Percentiles rank a stretch among this genome's conserved stretches.
phyloP scores from a whole-genome alignment of 2,888 invertebrate genomes.

The Galerucella calmariensis region DNA sequence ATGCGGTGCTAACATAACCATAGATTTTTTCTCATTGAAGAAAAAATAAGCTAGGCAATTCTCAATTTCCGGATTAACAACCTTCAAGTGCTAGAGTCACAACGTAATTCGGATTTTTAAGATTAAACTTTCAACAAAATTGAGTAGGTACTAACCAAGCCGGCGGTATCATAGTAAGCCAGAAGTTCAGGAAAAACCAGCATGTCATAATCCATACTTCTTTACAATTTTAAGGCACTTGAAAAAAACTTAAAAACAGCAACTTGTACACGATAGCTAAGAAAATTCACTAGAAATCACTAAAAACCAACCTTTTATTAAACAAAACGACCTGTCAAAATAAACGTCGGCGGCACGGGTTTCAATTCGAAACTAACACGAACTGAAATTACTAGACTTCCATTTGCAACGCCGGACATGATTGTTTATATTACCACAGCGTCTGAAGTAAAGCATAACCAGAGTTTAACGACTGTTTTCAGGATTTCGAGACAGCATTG shows the following conservation, averaged over 20 bases:
- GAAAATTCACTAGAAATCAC: conserved; percentile 33
- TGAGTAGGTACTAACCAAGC: conserved; percentile 56
- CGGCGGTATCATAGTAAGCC: conserved; percentile 70
- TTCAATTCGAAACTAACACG: conserved; percentile 49
- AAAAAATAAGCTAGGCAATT: too few species aligned
- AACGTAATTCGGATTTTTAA: too few species aligned
- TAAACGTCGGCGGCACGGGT: conserved; percentile 22
- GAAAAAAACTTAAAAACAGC: conserved; percentile 14
- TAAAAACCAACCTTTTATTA: conserved; percentile 22
- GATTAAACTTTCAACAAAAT: background rate
- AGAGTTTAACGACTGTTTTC: conserved; percentile 52
- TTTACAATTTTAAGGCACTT: conserved; percentile 24
- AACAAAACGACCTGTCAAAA: conserved; percentile 22
- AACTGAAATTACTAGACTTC: conserved; percentile 56
- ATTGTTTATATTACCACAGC: conserved; percentile 62
- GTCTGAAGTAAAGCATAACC: conserved; percentile 62
- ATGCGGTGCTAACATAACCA: too few species aligned
- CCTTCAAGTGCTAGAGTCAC: too few species aligned
- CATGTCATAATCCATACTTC: conserved; percentile 73
- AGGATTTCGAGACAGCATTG: conserved; percentile 53
- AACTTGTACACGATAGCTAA: background rate
- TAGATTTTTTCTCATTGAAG: too few species aligned
- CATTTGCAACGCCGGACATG: conserved; percentile 55
- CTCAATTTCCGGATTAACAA: too few species aligned
- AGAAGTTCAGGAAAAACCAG: conserved; percentile 73